Evolutionary conservation across 2,113 vertebrate species (phyloP), one percentile per base, ranked within the genome.

Genomic region (Malurus alboscapulatus): DNA sequence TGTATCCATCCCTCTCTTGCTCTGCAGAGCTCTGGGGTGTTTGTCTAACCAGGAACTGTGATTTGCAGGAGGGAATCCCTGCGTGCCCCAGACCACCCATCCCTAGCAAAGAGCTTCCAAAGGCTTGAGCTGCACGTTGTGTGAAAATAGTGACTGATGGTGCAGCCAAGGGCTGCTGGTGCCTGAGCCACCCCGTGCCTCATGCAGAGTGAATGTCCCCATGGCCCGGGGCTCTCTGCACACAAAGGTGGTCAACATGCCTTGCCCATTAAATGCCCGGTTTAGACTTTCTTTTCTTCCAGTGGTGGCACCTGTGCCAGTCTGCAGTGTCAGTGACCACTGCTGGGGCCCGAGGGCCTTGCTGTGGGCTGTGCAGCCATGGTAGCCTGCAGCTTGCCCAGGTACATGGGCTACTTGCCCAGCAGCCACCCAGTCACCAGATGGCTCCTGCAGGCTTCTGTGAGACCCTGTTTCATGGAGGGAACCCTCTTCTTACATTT

Each of bases 21-120:
- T 73, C 69, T 38, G 55, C 24, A 38, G 10, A 42, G 10, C 38
- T 82, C 71, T 14, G 22, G 12, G 32, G 6, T 68, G 53, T 51
- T 68, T 68, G 26, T 68, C 55, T 20, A 19, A 7, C 53, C 17
- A 69, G 65, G 59, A 81, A 6, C 25, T 6, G 6, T 8, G 0
- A 2, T 29, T 42, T 42, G 76, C 26, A 10, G 30, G 29, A 36
- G 48, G 59, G 53, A 32, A 59, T 51, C 14, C 10, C 36, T 3
- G 0, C 0, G 1, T 82, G 61, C 9, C 4, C 55, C 0, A 0
- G 30, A 40, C 44, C 32, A 22, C 32, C n/a, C 6, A 0, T 27
- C 9, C 29, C 40, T 36, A 4, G 26, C 27, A 25, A 15, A 24
- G 68, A 73, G n/a, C 4, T 0, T 38, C 38, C 38, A 38, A 2